Evolutionary conservation across 2,113 vertebrate genomes (phyloP).

Genomic region (Uria lomvia): DNA sequence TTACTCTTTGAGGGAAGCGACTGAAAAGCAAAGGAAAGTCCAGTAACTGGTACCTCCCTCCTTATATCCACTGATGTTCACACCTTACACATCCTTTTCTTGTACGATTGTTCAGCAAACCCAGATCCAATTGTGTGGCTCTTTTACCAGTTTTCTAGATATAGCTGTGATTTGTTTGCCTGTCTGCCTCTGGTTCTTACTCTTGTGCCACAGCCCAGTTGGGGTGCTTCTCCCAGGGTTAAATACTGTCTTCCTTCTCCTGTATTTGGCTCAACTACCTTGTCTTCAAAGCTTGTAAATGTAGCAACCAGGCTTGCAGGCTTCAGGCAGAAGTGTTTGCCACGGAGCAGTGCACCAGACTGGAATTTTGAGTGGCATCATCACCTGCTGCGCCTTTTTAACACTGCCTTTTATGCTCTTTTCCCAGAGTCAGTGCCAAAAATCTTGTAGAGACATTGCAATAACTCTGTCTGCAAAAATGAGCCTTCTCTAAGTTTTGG

Average conservation of each 20-base stretch:
- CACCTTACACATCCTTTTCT: accelerated
- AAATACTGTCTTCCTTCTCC: not conserved
- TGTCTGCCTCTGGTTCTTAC: not conserved
- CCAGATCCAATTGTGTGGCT: not conserved
- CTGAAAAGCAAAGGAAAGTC: not conserved
- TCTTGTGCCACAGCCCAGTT: not conserved
- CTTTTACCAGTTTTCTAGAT: not conserved
- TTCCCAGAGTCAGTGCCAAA: not conserved
- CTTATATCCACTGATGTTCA: not conserved
- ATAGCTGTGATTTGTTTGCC: not conserved
- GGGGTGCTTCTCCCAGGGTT: not conserved
- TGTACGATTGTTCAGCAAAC: not conserved
- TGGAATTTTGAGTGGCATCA: constrained; percentile 43
- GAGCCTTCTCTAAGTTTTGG: not conserved
- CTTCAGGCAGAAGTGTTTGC: not conserved
- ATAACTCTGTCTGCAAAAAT: not conserved
- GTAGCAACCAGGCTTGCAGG: not conserved
- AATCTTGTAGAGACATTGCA: not conserved
- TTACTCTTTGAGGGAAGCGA: not conserved
- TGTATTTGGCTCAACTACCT: not conserved
- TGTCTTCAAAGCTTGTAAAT: not conserved
- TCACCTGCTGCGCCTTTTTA: constrained; percentile 8
- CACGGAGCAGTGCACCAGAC: not conserved
- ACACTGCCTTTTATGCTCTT: not conserved
- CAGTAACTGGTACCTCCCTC: not conserved